Evolutionary conservation across 2,888 invertebrate genomes (phyloP).

Genomic region (Ashinkailepas kermadecensis): DNA sequence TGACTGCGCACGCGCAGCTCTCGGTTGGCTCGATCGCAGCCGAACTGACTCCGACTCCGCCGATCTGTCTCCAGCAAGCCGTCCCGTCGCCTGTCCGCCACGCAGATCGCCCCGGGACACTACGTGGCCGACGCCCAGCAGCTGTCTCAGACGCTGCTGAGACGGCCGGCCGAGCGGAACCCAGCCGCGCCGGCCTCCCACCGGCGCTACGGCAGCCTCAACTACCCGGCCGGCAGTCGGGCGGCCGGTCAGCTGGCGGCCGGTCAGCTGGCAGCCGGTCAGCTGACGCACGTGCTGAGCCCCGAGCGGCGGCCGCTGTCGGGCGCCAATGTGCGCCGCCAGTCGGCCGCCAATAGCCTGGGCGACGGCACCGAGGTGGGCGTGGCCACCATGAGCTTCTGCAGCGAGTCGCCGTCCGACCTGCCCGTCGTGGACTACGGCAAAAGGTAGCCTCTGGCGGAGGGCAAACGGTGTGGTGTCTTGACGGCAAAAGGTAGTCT

Average conservation of each 20-base stretch:
- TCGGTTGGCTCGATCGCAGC: no score
- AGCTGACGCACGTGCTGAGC: background rate
- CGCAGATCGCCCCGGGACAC: background rate
- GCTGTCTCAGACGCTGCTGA: background rate
- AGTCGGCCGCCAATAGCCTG: conserved; percentile 10
- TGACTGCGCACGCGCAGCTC: no score
- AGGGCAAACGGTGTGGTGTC: no score
- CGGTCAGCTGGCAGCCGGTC: background rate
- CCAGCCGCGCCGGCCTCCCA: background rate
- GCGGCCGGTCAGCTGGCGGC: background rate
- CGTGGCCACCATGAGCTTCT: conserved; percentile 19
- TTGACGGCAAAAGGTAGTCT: no score
- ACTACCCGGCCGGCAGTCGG: background rate
- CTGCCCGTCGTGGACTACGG: background rate
- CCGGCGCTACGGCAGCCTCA: conserved; percentile 12
- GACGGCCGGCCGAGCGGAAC: background rate
- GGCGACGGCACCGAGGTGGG: conserved; percentile 8
- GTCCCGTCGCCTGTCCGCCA: background rate
- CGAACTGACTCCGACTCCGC: no score
- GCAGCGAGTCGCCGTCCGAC: conserved; percentile 1
- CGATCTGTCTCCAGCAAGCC: background rate
- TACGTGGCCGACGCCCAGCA: background rate
- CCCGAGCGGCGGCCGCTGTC: background rate
- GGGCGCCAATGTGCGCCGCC: background rate
- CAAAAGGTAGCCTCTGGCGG: background rate